Conservation (phyloP, 2,113 vertebrate genomes). For the Catharus bicknelli region DNA sequence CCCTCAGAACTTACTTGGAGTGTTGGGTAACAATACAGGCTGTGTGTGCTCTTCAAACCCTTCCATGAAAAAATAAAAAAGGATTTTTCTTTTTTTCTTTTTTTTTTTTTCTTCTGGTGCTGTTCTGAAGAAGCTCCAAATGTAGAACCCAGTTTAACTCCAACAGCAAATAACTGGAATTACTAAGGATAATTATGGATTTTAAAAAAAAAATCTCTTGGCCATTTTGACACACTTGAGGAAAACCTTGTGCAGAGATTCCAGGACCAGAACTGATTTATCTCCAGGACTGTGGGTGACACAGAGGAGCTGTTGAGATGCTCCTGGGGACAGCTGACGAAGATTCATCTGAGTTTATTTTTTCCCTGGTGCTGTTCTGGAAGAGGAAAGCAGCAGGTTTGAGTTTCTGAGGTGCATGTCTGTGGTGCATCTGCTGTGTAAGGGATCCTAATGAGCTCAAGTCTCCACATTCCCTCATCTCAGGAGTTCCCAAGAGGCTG, state of each 20-base stretch:
- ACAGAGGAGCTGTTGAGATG: not conserved
- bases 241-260: not conserved
- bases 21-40: not conserved
- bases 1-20: constrained; percentile 20
- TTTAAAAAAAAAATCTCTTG: not conserved
- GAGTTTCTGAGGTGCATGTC: not conserved
- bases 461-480: not conserved
- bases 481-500: not conserved
- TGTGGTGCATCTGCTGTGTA: not conserved
- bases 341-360: not conserved
- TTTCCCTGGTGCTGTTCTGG: not conserved
- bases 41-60: not conserved
- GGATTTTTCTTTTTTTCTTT: too few relatives aligned
- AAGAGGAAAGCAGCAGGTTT: not conserved
- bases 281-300: not conserved
- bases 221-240: not conserved
- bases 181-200: not conserved
- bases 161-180: not conserved
- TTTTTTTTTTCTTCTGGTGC: not conserved
- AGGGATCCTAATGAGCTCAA: not conserved
- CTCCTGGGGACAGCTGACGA: too few relatives aligned
- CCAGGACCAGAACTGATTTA: not conserved
- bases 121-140: not conserved
- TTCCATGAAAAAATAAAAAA: not conserved
- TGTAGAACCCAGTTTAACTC: not conserved